Evolutionary conservation across 1,140 invertebrate genomes (phyloP), one percentile per base, ranked within the genome.

Genomic region (Lepidurus apus): DNA sequence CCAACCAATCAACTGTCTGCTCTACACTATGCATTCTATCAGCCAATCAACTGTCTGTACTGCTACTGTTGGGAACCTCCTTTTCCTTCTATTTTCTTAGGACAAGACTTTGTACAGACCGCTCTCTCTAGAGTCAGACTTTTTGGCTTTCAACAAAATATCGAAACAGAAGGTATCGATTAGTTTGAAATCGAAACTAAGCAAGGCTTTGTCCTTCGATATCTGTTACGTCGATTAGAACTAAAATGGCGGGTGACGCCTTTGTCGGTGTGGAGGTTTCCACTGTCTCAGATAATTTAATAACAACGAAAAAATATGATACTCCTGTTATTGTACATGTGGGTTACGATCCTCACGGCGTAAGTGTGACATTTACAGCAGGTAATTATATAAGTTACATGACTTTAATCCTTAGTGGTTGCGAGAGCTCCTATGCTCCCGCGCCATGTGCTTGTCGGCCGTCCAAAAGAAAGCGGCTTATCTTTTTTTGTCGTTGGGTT

Each of bases 311-410:
- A 81, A 91, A 91, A 86, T 92, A 89, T 85, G 89, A 90, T 81
- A 89, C 89, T 82, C 87, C 89, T 83, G 90, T 91, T 80, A 89
- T 87, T 84, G 84, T 92, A 84, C 88, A 88, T 85, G 88, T 91
- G 82, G 91, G 91, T 83, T 92, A 92, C 85, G 91, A 92, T 85
- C 91, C 91, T 65, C 91, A 92, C 86, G 91, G 91, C 82, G 86
- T 92, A 80, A 91, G 89, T 85, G 86, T 92, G 81, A 90, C 90
- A 86, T 86, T 92, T 83, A 87, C 89, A 80, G 83, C 86, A 85
- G 87, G 88, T 89, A 87, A 85, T 82, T 83, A 81, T 47, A 53
- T 81, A 11, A 42, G 21, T 43, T 26, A 21, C 75, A 73, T 80
- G 11, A 43, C 45, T 73, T 26, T 78, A 76, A 43, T 80, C 76